Percentiles rank a stretch among this genome's conserved stretches.
Conservation (phyloP, 2,888 invertebrate genomes). For the Epistrophe grossulariae region DNA sequence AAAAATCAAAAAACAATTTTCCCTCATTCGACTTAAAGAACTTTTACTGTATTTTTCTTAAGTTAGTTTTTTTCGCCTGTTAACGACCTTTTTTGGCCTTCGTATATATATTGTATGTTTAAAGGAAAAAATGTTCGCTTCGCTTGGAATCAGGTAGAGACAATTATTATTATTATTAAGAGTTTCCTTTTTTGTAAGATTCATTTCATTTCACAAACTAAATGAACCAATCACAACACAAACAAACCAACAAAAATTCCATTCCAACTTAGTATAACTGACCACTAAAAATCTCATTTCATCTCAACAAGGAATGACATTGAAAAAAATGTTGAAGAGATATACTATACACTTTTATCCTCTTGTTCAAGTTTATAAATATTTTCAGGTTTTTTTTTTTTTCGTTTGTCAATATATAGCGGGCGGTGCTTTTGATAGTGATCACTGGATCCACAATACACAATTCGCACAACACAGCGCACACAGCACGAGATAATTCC, state of each 20-base stretch:
- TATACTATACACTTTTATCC: not conserved
- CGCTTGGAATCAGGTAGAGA: slow-evolving; percentile 51
- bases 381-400: slow-evolving; percentile 15
- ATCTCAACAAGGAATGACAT: slow-evolving; percentile 66
- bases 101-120: not conserved
- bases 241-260: not conserved
- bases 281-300: not conserved
- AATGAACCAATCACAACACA: slow-evolving; percentile 32
- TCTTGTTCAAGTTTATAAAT: slow-evolving; percentile 46
- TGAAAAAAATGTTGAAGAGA: slow-evolving; percentile 28
- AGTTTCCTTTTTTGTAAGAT: slow-evolving; percentile 60
- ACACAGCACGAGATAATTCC: slow-evolving; percentile 15
- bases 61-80: slow-evolving; percentile 8
- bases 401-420: slow-evolving; percentile 23
- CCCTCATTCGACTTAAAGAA: not conserved
- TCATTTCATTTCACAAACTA: slow-evolving; percentile 60
- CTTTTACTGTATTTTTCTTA: not conserved
- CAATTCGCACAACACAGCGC: not conserved
- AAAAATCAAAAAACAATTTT: not conserved
- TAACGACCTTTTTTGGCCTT: slow-evolving; percentile 36
- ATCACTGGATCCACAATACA: slow-evolving; percentile 45
- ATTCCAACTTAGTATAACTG: slow-evolving; percentile 13
- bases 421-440: slow-evolving; percentile 71
- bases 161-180: slow-evolving; percentile 45
- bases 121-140: slow-evolving; percentile 17